These are phyloP conservation scores for Xyrauchen texanus DNA, from an alignment of 2,113 vertebrate species.

Conservation along the genomic window DNA sequence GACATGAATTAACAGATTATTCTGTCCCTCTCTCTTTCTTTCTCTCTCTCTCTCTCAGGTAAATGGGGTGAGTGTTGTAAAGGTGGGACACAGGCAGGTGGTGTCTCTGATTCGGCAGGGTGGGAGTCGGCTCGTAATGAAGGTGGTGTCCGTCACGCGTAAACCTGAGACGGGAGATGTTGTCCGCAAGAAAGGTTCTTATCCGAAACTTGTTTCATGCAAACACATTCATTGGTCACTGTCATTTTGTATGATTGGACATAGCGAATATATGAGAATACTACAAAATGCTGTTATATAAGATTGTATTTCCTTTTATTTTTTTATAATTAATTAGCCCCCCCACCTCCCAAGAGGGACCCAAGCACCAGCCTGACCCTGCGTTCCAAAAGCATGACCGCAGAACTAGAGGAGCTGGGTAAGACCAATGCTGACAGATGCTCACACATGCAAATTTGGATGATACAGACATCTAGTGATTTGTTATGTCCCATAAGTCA, in stretches of 20 bases:
- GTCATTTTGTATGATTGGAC: neutral
- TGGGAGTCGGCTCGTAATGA: slow-evolving; percentile 93
- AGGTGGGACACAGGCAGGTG: slow-evolving; percentile 97
- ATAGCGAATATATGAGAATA: neutral
- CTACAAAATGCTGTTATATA: slow-evolving; percentile 12
- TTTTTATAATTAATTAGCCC: slow-evolving; percentile 75
- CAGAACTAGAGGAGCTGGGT: slow-evolving; percentile 96
- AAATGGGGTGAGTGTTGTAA: slow-evolving; percentile 93
- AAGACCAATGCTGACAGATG: slow-evolving; percentile 42
- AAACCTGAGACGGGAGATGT: slow-evolving; percentile 89
- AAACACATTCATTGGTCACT: neutral
- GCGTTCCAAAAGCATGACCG: slow-evolving; percentile 97
- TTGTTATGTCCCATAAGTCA: neutral
- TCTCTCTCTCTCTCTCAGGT: slow-evolving; percentile 73
- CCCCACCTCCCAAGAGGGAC: slow-evolving; percentile 92
- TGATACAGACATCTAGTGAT: neutral
- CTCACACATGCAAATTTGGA: slow-evolving; percentile 32
- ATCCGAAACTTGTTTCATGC: neutral
- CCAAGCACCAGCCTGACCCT: slow-evolving; percentile 95
- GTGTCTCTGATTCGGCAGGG: slow-evolving; percentile 94
- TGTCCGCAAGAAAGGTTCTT: slow-evolving; percentile 86
- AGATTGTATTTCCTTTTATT: neutral
- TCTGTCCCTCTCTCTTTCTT: neutral
- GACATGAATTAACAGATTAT: neutral
- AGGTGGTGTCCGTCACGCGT: slow-evolving; percentile 93